phyloP scores from a whole-genome alignment of 2,797 vertebrate species.

The Anomalospiza imberbis region DNA sequence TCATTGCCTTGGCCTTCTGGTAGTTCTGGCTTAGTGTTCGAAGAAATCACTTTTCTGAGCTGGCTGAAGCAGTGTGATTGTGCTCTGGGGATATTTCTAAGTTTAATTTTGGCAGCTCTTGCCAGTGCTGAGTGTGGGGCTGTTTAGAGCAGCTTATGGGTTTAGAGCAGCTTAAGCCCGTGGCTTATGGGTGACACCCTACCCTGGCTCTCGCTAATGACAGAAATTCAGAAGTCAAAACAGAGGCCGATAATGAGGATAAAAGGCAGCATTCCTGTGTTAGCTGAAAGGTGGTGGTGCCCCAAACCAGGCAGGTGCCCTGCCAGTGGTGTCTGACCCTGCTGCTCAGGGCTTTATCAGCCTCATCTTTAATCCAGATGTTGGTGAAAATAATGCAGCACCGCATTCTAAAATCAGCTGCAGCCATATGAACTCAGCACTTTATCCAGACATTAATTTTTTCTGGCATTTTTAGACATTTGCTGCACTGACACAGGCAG shows the following conservation, averaged over 20 bases:
- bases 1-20: not conserved
- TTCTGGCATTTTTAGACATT: not conserved
- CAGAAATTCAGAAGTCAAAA: not conserved
- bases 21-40: not conserved
- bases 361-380: not conserved
- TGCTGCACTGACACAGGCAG: not conserved
- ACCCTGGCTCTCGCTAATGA: not conserved
- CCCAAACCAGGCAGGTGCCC: not conserved
- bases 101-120: not conserved
- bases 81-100: not conserved
- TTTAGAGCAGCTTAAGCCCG: not conserved
- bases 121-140: not conserved
- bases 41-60: not conserved
- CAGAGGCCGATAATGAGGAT: not conserved
- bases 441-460: not conserved
- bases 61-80: fast-evolving
- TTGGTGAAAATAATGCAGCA: not conserved
- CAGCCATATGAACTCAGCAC: not conserved
- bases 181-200: not conserved
- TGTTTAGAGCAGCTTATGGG: constrained; percentile 9
- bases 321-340: not conserved
- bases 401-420: not conserved
- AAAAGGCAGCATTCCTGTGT: not conserved
- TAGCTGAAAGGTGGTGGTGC: not conserved
- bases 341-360: fast-evolving